These are phyloP conservation scores for Eleutherodactylus coqui DNA, from an alignment of 2,797 vertebrate species.

Conservation along the genomic window DNA sequence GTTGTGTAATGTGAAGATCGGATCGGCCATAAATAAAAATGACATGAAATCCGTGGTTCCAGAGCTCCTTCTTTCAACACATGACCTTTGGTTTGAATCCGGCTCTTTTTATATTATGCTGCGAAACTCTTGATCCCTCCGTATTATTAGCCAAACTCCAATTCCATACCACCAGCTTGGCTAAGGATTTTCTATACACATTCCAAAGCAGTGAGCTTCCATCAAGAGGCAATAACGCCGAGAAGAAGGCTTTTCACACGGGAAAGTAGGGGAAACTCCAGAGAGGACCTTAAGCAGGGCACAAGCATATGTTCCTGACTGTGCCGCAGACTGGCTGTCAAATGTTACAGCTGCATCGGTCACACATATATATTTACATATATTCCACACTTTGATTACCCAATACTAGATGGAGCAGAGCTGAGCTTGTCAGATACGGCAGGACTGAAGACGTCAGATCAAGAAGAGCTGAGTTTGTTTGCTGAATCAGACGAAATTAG, in stretches of 20 bases:
- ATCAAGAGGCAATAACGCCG: conserved; percentile 35
- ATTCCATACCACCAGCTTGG: conserved; percentile 62
- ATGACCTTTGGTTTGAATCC: conserved; percentile 53
- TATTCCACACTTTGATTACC: not conserved
- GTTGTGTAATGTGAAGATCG: conserved; percentile 8
- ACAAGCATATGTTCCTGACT: conserved; percentile 55
- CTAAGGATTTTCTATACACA: conserved; percentile 58
- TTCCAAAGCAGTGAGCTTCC: conserved; percentile 61
- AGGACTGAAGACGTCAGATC: not conserved
- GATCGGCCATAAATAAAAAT: conserved; percentile 36
- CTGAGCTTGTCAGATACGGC: not conserved
- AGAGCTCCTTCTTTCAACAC: conserved; percentile 56
- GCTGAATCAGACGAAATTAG: not conserved
- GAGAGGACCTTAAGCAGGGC: conserved; percentile 33
- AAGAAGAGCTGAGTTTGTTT: not conserved
- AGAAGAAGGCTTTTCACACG: conserved; percentile 58
- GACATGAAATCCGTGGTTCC: conserved; percentile 28
- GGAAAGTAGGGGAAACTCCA: conserved; percentile 54
- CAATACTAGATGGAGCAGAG: not conserved
- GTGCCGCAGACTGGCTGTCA: conserved; percentile 38
- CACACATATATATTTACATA: conserved; percentile 38
- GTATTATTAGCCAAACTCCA: conserved; percentile 58
- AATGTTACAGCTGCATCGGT: conserved; percentile 47
- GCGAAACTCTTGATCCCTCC: conserved; percentile 52
- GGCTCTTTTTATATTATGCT: conserved; percentile 49